Percentiles rank a stretch among this genome's conserved stretches.
These are phyloP conservation scores for Siniperca undulata DNA, from an alignment of 2,797 vertebrate genomes.

Conservation along the genomic window DNA sequence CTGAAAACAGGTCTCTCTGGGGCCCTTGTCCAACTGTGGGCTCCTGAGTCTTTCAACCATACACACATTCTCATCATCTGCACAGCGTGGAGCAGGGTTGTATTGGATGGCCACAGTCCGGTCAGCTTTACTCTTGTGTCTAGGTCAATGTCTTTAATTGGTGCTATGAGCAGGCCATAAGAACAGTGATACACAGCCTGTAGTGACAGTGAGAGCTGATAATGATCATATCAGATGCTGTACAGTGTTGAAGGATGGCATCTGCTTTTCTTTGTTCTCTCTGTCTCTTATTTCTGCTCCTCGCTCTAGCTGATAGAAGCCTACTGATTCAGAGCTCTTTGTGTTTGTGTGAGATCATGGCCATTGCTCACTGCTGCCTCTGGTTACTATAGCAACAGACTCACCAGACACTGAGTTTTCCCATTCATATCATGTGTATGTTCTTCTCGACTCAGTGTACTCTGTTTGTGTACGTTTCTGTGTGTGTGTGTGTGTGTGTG, in stretches of 20 bases:
- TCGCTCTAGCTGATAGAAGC: conserved; percentile 48
- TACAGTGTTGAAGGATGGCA: conserved; percentile 21
- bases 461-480: not conserved
- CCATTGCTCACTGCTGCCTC: conserved; percentile 61
- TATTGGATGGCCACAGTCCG: not conserved
- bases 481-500: conserved; percentile 10
- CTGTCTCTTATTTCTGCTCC: conserved; percentile 38
- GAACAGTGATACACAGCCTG: not conserved
- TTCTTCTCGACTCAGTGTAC: conserved; percentile 31
- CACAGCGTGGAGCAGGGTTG: not conserved
- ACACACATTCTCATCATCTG: not conserved
- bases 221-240: conserved; percentile 16
- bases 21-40: not conserved
- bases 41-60: conserved; percentile 2
- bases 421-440: conserved; percentile 45
- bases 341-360: conserved; percentile 34
- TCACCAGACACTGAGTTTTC: conserved; percentile 51
- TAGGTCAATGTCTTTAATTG: not conserved
- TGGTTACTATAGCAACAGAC: conserved; percentile 81
- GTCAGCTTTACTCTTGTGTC: conserved; percentile 7
- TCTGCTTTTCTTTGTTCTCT: conserved; percentile 67
- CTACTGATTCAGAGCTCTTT: conserved; percentile 39
- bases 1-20: not conserved
- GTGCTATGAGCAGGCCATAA: not conserved
- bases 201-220: conserved; percentile 5